A percentile compares a stretch with the other conserved stretches of the same genome.
Conservation (phyloP, 1,140 invertebrate species). For the Cotesia chilonis region DNA sequence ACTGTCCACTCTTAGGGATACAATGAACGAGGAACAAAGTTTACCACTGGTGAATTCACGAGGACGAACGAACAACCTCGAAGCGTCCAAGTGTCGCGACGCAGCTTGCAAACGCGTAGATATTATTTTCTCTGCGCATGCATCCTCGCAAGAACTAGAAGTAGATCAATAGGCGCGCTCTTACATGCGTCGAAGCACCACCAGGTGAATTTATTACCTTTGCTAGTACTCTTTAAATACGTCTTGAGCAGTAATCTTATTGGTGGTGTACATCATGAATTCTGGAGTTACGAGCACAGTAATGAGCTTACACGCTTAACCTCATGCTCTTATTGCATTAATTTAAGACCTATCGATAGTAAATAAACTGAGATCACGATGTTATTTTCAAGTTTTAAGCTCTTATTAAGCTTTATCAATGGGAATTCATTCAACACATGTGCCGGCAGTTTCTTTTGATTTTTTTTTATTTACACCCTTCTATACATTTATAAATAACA, state of each 20-base stretch:
- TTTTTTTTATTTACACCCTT: too few relatives aligned
- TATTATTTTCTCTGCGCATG: slow-evolving; percentile 16
- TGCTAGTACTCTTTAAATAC: neutral
- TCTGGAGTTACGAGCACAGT: too few relatives aligned
- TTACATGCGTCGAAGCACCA: slow-evolving; percentile 7
- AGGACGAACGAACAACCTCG: slow-evolving; percentile 8
- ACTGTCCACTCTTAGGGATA: neutral
- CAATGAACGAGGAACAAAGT: too few relatives aligned
- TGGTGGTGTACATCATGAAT: neutral
- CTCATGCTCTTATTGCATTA: too few relatives aligned
- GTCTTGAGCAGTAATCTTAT: neutral
- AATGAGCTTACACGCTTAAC: too few relatives aligned
- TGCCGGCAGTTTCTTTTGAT: too few relatives aligned
- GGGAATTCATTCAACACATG: too few relatives aligned
- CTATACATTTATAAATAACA: too few relatives aligned
- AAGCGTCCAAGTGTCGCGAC: slow-evolving; percentile 7
- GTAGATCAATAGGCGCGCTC: slow-evolving; percentile 16
- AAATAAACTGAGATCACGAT: too few relatives aligned
- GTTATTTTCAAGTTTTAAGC: too few relatives aligned
- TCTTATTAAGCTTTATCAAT: neutral
- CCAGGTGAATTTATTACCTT: neutral
- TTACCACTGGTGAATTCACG: neutral
- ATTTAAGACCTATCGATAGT: too few relatives aligned
- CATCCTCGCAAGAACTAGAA: slow-evolving; percentile 12
- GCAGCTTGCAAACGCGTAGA: neutral